phyloP scores from a whole-genome alignment of 2,113 vertebrate species.

The Pseudorasbora parva region DNA sequence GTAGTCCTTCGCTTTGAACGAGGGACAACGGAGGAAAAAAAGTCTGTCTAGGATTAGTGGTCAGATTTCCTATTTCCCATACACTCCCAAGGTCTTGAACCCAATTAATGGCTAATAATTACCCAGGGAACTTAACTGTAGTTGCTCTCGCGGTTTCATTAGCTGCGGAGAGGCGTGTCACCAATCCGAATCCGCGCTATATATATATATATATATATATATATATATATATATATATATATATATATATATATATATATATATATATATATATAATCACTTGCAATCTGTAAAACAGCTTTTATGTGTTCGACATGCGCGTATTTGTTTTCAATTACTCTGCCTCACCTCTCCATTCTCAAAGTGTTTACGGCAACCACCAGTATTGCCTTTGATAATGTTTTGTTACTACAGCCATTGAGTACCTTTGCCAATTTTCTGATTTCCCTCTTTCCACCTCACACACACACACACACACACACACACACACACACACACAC shows the following conservation, averaged over 20 bases:
- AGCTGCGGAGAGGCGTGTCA: constrained; percentile 14
- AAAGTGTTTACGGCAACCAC: constrained; percentile 1
- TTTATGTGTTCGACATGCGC: neutral
- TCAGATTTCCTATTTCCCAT: constrained; percentile 83
- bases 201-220: too few relatives aligned
- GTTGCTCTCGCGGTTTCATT: constrained; percentile 68
- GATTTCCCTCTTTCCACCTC: neutral
- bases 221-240: too few relatives aligned
- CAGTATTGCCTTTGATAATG: neutral
- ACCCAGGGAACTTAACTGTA: constrained; percentile 71
- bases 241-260: too few relatives aligned
- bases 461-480: neutral
- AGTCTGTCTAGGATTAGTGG: constrained; percentile 76
- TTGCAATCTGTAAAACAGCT: neutral
- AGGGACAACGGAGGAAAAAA: constrained; percentile 54
- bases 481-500: neutral
- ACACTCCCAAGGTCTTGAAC: constrained; percentile 85
- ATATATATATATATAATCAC: too few relatives aligned
- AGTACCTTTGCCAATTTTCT: constrained; percentile 37
- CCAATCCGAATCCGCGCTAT: neutral
- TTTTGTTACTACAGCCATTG: constrained; percentile 34
- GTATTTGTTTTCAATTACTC: constrained; percentile 35
- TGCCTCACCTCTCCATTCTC: constrained; percentile 28
- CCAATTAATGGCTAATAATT: constrained; percentile 95
- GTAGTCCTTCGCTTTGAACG: constrained; percentile 59